Evolutionary conservation across 2,888 invertebrate genomes (phyloP), one percentile per base, ranked within the genome.

Genomic region (Linnaemya tessellans): DNA sequence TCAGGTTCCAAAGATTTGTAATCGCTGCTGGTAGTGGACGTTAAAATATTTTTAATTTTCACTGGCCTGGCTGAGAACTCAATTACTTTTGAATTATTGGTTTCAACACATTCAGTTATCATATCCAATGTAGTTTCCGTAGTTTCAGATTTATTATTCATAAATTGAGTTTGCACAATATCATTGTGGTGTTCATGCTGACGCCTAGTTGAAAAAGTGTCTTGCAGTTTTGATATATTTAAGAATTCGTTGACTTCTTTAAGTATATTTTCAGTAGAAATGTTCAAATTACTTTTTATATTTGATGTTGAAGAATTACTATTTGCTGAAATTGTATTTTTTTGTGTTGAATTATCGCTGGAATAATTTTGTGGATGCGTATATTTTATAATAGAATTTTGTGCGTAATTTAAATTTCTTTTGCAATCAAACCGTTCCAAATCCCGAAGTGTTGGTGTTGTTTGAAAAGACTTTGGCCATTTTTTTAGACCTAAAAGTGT

Each of bases 401-500:
- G 30, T 2, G 30, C 11, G 13, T 13, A 13, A 41, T 41, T 25
- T 13, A 11, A 30, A 65, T 5, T 11, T 35, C 11, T 51, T 3
- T 25, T 46, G 3, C 22, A 49, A 15, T 58, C 35, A n/a, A 18
- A 8, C 1, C 9, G 38, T 13, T 60, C 35, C 1, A 20, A 20
- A 10, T 54, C 56, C 15, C 13, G 20, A n/a, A 1, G 11, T 15
- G 7, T 15, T 8, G 46, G 9, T 11, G 43, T 25, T 7, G 7
- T 15, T 68, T 74, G 73, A 51, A 18, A 80, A 1, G 25, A 68
- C 60, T 80, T 80, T 20, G 73, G 67, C 74, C 74, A 80, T 68
- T 80, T 80, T 35, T 80, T 80, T 11, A 80, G 64, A 13, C 15
- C 62, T 22, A 79, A 64, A 71, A 79, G 41, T 43, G 35, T 43